Evolutionary conservation across 2,888 invertebrate genomes (phyloP).

Genomic region (Patella pellucida): DNA sequence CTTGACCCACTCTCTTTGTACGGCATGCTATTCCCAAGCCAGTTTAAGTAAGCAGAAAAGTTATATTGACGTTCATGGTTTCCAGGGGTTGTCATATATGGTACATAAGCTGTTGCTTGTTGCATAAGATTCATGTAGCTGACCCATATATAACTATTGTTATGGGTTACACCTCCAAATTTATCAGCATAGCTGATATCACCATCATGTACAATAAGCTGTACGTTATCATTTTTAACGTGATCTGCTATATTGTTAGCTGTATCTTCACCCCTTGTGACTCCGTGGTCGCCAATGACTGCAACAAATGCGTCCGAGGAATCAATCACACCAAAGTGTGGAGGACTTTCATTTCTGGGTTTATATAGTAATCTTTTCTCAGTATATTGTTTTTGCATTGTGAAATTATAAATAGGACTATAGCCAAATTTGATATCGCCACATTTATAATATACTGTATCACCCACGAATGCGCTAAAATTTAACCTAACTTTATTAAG

Average conservation of each 20-base stretch:
- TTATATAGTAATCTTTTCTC: not conserved
- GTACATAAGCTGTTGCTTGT: slow-evolving; percentile 31
- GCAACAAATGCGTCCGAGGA: slow-evolving; percentile 24
- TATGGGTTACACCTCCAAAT: slow-evolving; percentile 23
- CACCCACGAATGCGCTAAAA: slow-evolving; percentile 16
- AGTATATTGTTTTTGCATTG: slow-evolving; percentile 11
- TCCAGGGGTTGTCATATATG: slow-evolving; percentile 41
- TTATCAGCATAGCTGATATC: slow-evolving; percentile 40
- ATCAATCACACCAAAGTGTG: not conserved
- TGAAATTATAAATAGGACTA: slow-evolving; percentile 26
- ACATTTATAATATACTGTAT: slow-evolving; percentile 27
- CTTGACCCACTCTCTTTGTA: slow-evolving; percentile 26
- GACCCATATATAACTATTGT: slow-evolving; percentile 40
- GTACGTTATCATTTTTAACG: slow-evolving; percentile 16
- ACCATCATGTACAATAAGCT: slow-evolving; percentile 36
- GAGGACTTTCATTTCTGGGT: not conserved
- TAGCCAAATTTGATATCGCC: slow-evolving; percentile 29
- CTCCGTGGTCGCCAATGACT: slow-evolving; percentile 36
- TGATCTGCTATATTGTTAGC: slow-evolving; percentile 27
- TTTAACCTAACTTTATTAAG: slow-evolving; percentile 32
- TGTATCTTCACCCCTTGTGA: slow-evolving; percentile 30
- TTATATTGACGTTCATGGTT: slow-evolving; percentile 36
- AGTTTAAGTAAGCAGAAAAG: slow-evolving; percentile 40
- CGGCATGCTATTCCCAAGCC: slow-evolving; percentile 35
- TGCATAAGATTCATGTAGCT: slow-evolving; percentile 38